Conservation (phyloP, 2,888 invertebrate genomes). For the Piscicola geometra region DNA sequence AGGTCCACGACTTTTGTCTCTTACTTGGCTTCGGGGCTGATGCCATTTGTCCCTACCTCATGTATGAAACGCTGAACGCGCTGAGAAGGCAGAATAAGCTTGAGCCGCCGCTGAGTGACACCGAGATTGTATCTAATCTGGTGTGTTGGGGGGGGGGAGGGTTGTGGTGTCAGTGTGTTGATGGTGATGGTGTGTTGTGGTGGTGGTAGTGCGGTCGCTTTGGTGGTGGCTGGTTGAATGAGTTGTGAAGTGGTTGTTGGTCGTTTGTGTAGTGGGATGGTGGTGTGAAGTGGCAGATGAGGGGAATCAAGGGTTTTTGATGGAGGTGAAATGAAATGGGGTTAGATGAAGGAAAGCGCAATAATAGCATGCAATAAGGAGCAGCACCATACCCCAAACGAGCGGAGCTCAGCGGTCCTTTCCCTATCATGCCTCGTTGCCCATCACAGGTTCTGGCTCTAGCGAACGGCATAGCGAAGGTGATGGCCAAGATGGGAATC, state of each 20-base stretch:
- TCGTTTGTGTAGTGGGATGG: too few species aligned
- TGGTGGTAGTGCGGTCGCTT: neutral
- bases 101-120: slow-evolving; percentile 70
- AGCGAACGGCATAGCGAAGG: slow-evolving; percentile 83
- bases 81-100: slow-evolving; percentile 80
- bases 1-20: slow-evolving; percentile 91
- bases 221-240: neutral
- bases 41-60: slow-evolving; percentile 92
- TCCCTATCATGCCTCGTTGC: too few species aligned
- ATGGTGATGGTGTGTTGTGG: neutral
- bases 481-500: slow-evolving; percentile 99
- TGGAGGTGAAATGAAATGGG: too few species aligned
- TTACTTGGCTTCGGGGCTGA: slow-evolving; percentile 94
- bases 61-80: slow-evolving; percentile 83
- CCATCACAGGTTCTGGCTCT: slow-evolving; percentile 72
- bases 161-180: too few species aligned
- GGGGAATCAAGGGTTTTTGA: too few species aligned
- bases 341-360: too few species aligned
- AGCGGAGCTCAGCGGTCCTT: too few species aligned
- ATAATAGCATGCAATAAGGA: too few species aligned
- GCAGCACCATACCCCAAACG: too few species aligned
- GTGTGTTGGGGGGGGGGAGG: neutral
- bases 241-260: too few species aligned
- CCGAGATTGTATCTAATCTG: slow-evolving; percentile 70
- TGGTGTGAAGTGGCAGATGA: too few species aligned